Conservation (phyloP, 2,888 invertebrate genomes). For the Boloria euphrosyne region DNA sequence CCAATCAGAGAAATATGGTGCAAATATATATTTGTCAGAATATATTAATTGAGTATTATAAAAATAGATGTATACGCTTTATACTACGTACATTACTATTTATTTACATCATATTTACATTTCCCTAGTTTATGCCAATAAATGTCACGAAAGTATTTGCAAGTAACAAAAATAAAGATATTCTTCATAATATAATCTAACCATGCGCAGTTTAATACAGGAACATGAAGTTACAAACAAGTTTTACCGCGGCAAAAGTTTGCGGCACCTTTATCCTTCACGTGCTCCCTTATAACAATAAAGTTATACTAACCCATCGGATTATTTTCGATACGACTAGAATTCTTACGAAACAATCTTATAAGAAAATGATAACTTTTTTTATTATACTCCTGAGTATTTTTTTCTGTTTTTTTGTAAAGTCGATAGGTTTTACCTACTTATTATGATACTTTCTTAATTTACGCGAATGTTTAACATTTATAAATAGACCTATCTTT, state of each 20-base stretch:
- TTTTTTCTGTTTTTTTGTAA: background rate
- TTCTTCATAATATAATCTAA: conserved; percentile 34
- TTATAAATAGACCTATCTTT: too few relatives aligned
- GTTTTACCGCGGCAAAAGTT: conserved; percentile 74
- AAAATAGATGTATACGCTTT: too few relatives aligned
- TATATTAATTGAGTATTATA: too few relatives aligned
- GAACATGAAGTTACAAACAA: conserved; percentile 69
- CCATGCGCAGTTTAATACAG: conserved; percentile 47
- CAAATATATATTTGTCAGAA: too few relatives aligned
- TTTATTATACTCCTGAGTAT: background rate
- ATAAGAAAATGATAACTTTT: conserved; percentile 11
- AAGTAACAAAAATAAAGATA: background rate
- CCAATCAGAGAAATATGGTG: too few relatives aligned
- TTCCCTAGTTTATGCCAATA: background rate
- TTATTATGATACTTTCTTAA: too few relatives aligned
- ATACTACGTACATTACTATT: background rate
- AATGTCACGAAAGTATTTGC: background rate
- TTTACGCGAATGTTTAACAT: too few relatives aligned
- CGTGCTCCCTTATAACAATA: conserved; percentile 52
- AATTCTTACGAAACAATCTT: conserved; percentile 23
- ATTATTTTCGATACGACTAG: conserved; percentile 33
- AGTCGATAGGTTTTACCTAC: background rate
- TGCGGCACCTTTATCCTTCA: conserved; percentile 76
- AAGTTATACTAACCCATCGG: conserved; percentile 44
- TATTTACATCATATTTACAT: too few relatives aligned